Evolutionary conservation across 2,113 vertebrate species (phyloP), one percentile per base, ranked within the genome.

Genomic region (Pontoporia blainvillei): DNA sequence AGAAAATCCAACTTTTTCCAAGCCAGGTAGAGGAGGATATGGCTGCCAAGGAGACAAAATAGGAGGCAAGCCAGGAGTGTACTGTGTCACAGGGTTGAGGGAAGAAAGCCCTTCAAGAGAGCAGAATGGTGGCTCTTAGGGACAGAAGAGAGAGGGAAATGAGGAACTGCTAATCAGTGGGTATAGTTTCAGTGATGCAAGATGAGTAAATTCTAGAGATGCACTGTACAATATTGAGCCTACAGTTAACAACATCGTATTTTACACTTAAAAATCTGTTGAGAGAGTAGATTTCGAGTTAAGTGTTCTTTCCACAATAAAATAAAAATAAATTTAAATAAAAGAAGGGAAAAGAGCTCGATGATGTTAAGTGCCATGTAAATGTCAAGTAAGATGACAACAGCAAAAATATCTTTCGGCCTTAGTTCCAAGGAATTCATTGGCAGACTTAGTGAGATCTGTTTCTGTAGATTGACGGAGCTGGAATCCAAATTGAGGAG

Each of bases 311-410:
- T 90, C 36, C 39, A 25, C n/a, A 88, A 69, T 81, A 44, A 81
- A 72, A 66, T 44, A 72, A 71, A 94, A 82, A 46, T n/a, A 29
- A 79, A 57, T 72, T 79, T 31, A 36, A 46, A 21, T 78, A 71
- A 31, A 54, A 91, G 44, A 96, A 85, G 62, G 11, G 76, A 71
- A 64, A 66, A 86, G 44, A 96, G 62, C 75, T 36, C 12, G 54
- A 15, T 81, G 69, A 91, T 20, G 25, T 69, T 78, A 88, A 46
- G 67, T 88, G 85, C 11, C 46, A 73, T 78, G 52, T 5, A 92
- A 86, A 87, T 88, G 88, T 85, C 91, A 92, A 96, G 34, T 78
- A 86, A 78, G 46, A 82, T 82, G 71, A 95, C 82, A 96, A 87
- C 49, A 93, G 57, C 72, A 34, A 90, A 95, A 91, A 90, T 69